Base-by-base conservation (phyloP, 2,888 invertebrate genomes). In the Coleophora flavipennella region DNA sequence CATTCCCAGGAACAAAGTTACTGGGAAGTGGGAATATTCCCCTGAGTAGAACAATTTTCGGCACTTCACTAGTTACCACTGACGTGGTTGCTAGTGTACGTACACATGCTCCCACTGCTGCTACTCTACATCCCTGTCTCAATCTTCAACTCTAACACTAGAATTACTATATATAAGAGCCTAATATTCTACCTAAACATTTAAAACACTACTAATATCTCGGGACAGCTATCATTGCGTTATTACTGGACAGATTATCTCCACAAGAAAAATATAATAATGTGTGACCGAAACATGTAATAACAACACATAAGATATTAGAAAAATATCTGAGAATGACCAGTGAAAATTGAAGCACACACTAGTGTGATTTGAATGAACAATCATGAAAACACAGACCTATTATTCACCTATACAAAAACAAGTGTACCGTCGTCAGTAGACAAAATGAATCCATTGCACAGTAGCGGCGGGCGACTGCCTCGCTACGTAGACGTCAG, bases 211-310 rank as follows among this genome's bases (percentile, higher is more conserved):
- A 56, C 55, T 51, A 48, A 51, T 57, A 57, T 49, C 43, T 55
- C 46, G 57, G 57, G 46, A 55, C 55, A 47, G 42, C 46, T 54
- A 48, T 49, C 44, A 55, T 59, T 59, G 54, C 55, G 49, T 59
- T 55, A 53, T 60, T 59, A 55, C 62, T 77, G 79, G 79, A 79
- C 79, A 78, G 78, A 77, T 76, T 69, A 66, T 67, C 67, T 68
- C 66, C 64, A 62, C 62, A 59, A 64, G 55, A 59, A 57, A 62
- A 55, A 56, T 50, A 52, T 57, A 41, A 46, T 28, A 36, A 53
- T 41, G 51, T 57, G 66, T 67, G 66, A 71, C 62, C 59, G 53
- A 62, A 61, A 34, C 8, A 6, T 29, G 32, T n/a, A 62, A 61
- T 55, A 55, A 56, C 51, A 49, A 55, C 53, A 56, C 57, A 56